Percentiles rank a stretch among this genome's conserved stretches.
Evolutionary conservation across 2,113 vertebrate species (phyloP).

Genomic region (Pao palembangensis): DNA sequence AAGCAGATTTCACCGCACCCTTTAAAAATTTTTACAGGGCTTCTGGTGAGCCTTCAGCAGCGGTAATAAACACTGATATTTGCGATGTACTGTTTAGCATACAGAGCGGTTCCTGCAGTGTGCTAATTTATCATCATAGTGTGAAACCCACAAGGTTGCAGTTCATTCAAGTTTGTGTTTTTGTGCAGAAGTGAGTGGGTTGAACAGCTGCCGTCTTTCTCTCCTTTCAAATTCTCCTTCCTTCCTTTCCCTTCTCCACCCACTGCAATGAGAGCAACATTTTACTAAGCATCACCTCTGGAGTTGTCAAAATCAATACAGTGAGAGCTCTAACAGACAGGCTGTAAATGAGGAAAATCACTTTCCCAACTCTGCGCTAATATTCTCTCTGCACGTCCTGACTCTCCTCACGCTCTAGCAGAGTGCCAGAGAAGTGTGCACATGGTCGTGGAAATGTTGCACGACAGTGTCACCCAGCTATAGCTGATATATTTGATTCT

Average conservation of each 20-base stretch:
- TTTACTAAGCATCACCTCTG: constrained; percentile 57
- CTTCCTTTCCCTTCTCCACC: constrained; percentile 42
- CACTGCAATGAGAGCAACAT: constrained; percentile 65
- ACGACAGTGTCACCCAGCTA: no score
- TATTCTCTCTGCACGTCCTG: constrained; percentile 16
- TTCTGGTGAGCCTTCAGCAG: no score
- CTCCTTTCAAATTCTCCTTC: constrained; percentile 28
- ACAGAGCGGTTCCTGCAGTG: no score
- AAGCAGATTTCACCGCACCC: no score
- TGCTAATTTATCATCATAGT: no score
- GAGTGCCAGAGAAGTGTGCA: background rate
- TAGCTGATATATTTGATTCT: no score
- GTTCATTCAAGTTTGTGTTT: no score
- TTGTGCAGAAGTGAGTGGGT: no score
- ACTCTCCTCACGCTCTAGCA: constrained; percentile 15
- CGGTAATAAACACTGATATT: no score
- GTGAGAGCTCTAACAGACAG: constrained; percentile 49
- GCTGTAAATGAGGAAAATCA: constrained; percentile 59
- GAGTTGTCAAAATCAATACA: constrained; percentile 63
- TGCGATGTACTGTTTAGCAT: no score
- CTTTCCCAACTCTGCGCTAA: constrained; percentile 47
- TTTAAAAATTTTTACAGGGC: no score
- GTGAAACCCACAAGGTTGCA: no score
- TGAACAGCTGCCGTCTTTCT: constrained; percentile 21
- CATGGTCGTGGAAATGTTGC: background rate